Conservation (phyloP, 2,113 vertebrate genomes). For the Cololabis saira region DNA sequence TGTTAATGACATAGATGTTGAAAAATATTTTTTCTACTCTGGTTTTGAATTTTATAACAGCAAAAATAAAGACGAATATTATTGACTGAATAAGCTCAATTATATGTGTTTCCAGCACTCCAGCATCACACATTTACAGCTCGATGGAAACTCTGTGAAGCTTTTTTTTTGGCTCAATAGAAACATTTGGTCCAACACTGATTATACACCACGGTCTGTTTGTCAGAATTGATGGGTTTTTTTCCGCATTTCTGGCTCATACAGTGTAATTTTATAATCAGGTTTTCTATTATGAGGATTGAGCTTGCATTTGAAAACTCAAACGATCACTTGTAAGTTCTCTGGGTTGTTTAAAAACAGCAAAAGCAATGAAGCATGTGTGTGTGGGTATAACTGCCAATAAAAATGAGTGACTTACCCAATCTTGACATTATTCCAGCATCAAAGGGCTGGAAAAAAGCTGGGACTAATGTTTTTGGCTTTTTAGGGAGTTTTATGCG, state of each 20-base stretch:
- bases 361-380: no score
- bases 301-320: no score
- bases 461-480: no score
- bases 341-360: no score
- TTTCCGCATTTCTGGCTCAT: background rate
- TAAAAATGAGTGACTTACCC: no score
- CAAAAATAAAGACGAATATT: conserved; percentile 61
- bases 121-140: background rate
- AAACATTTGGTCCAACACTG: conserved; percentile 7
- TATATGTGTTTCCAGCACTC: background rate
- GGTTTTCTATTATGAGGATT: background rate
- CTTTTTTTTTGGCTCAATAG: conserved; percentile 27
- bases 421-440: no score
- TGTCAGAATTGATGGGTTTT: background rate
- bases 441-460: no score
- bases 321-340: no score
- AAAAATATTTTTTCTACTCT: conserved; percentile 57
- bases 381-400: no score
- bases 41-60: conserved; percentile 61
- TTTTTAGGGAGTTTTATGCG: no score
- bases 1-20: conserved; percentile 43
- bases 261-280: background rate
- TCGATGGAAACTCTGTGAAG: no score
- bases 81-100: background rate
- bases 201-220: background rate